Evolutionary conservation across 2,888 invertebrate species (phyloP), one percentile per base, ranked within the genome.

Genomic region (Rotaria sp.): DNA sequence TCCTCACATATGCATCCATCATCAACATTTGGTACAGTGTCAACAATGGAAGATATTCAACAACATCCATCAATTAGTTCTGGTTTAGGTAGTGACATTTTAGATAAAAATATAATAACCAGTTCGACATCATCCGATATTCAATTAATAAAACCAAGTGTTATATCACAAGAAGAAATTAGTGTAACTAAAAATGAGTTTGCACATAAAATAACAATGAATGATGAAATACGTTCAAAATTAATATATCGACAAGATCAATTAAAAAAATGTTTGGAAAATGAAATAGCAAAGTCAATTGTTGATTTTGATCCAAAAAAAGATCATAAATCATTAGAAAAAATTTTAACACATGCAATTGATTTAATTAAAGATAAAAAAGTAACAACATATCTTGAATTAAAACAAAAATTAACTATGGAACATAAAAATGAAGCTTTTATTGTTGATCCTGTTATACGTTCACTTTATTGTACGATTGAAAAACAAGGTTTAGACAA

Each of bases 401-500:
- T 80, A 80, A 35, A 80, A 45, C 41, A 41, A 35, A 26, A 80
- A 80, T n/a, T 80, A n/a, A 24, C 26, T n/a, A 21, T 45, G 0
- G 80, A 41, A 80, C 45, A 80, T 45, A 45, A 45, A 45, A 35
- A 80, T 80, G 45, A 80, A 13, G 45, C 45, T n/a, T 80, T 45
- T 45, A 41, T 80, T 80, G 10, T 80, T 45, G 80, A 80, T 80
- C 45, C 80, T 26, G 41, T 80, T 45, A 45, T 80, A 11, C 41
- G n/a, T 45, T 45, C 45, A n/a, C 45, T 80, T 15, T 80, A 80
- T 45, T 45, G 13, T 45, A 18, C 80, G 11, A 80, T 80, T 45
- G 80, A 80, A 80, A 80, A 80, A n/a, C 80, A 80, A n/a, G 45
- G 45, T 80, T 80, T 80, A 35, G 80, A 80, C n/a, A 80, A 80